Evolutionary conservation across 2,797 vertebrate species (phyloP).

Genomic region (Brachyrhaphis roseni): DNA sequence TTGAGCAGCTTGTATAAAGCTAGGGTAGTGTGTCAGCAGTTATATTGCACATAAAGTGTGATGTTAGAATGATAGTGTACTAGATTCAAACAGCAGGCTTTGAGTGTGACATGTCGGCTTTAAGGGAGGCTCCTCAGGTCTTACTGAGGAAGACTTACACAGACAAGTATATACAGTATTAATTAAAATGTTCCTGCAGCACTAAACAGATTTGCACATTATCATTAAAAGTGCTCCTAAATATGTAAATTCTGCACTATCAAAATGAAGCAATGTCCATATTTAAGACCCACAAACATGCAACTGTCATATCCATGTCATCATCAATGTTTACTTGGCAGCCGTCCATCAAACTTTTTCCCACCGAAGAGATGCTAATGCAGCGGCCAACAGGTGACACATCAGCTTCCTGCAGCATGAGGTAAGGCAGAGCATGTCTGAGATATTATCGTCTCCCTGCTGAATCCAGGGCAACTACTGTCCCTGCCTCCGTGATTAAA

Average conservation of each 20-base stretch:
- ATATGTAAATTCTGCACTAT: background rate
- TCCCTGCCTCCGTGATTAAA: conserved; percentile 80
- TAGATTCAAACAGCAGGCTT: background rate
- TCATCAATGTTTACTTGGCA: background rate
- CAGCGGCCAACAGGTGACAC: background rate
- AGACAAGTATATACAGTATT: background rate
- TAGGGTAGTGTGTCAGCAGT: background rate
- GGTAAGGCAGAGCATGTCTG: conserved; percentile 3
- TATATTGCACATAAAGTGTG: background rate
- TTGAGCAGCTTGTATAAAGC: background rate
- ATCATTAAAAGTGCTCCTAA: background rate
- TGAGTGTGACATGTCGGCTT: background rate
- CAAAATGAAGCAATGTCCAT: background rate
- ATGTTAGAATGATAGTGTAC: background rate
- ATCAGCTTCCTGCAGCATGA: background rate
- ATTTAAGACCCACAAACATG: background rate
- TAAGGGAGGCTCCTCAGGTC: background rate
- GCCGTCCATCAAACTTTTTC: background rate
- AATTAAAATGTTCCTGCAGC: background rate
- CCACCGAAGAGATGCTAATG: background rate
- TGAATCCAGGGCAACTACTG: conserved; percentile 28
- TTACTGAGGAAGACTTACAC: background rate
- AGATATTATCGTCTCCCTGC: conserved; percentile 37
- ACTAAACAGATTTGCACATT: background rate
- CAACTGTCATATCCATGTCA: background rate